A percentile compares a stretch with the other conserved stretches of the same genome.
phyloP scores from a whole-genome alignment of 2,888 invertebrate genomes.

The Diloba caeruleocephala region DNA sequence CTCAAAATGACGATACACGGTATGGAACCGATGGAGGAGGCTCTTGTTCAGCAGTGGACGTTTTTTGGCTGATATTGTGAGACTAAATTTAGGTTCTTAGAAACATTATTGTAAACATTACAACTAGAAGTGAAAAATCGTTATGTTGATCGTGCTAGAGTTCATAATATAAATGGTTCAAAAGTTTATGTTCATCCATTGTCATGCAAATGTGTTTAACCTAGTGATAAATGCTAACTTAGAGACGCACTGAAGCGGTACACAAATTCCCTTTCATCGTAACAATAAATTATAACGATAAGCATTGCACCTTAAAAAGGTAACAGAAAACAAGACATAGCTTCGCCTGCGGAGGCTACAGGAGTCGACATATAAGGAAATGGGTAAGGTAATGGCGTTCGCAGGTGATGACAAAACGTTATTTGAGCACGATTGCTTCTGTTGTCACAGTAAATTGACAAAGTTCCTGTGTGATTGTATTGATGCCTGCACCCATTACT shows the following conservation, averaged over 20 bases:
- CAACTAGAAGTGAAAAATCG: not conserved
- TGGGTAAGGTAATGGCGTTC: constrained; percentile 15
- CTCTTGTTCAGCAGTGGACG: too few species aligned
- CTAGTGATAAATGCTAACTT: constrained; percentile 24
- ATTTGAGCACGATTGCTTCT: constrained; percentile 4
- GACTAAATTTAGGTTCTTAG: not conserved
- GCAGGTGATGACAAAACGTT: constrained; percentile 13
- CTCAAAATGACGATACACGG: too few species aligned
- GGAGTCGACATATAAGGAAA: constrained; percentile 16
- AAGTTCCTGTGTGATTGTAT: constrained; percentile 28
- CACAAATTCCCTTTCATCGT: constrained; percentile 29
- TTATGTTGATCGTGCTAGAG: constrained; percentile 9
- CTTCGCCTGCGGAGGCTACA: not conserved
- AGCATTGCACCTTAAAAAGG: constrained; percentile 7
- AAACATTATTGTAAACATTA: not conserved
- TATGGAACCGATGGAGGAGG: too few species aligned
- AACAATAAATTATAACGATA: constrained; percentile 9
- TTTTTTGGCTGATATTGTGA: too few species aligned
- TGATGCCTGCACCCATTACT: constrained; percentile 22
- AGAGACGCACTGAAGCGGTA: not conserved
- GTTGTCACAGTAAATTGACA: constrained; percentile 33
- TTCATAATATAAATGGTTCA: constrained; percentile 15
- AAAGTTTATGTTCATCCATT: constrained; percentile 27
- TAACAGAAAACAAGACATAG: not conserved
- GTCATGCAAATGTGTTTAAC: constrained; percentile 25